Evolutionary conservation across 2,888 invertebrate genomes (phyloP), one percentile per base, ranked within the genome.

Genomic region (Frankliniella fusca): DNA sequence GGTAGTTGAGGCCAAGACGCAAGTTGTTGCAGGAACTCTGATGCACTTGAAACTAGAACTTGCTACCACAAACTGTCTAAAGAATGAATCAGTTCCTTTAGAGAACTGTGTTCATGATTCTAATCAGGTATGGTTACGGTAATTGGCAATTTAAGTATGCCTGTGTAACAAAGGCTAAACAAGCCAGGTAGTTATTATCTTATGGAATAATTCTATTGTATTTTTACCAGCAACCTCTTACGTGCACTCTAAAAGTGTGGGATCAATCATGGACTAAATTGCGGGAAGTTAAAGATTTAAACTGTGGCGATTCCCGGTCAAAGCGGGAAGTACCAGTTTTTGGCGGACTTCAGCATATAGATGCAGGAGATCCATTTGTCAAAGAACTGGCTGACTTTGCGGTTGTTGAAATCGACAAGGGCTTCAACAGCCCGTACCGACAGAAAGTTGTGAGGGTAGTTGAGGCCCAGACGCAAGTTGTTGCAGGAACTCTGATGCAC

Each of bases 31-130:
- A 80, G 93, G 93, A 27, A 85, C 87, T 49, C 85, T 90, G 81
- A 92, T 91, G 49, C 90, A 89, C 86, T 90, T 94, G 80, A 90
- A 90, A 84, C 91, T 91, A 81, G 88, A 90, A 84, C 87, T 93
- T 18, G 91, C 91, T 20, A 89, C 90, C 79, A 91, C 91, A 3
- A 88, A 89, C 82, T 92, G 92, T 84, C 85, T 87, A 12, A 90
- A 89, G 84, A 83, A 81, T 76, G 85, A 85, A 54, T 85, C 85
- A 65, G 85, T 70, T 5, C n/a, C 80, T 3, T 20, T 27, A 11
- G 27, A 85, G 86, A 27, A 70, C 70, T 70, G 70, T 23, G 84
- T 81, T 27, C 50, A 82, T 15, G 50, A 82, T 38, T 80, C 84
- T 27, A 82, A 84, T 76, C 83, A 83, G 20, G 82, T 61, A 7